Conservation (phyloP, 2,113 vertebrate species). For the Regulus satrapa region DNA sequence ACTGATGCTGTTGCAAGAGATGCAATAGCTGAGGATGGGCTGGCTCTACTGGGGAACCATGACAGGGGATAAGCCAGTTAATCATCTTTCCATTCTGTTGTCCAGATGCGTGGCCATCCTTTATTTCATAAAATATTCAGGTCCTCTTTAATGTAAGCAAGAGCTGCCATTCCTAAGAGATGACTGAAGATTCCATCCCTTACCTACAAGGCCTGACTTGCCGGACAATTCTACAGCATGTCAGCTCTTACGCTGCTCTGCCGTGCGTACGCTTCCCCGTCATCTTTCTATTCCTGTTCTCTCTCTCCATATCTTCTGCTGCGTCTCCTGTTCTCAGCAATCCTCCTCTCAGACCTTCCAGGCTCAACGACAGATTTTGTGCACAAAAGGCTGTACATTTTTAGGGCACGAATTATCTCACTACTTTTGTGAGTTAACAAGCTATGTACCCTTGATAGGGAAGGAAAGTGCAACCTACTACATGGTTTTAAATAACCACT, state of each 20-base stretch:
- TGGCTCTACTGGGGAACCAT: background rate
- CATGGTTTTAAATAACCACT: constrained; percentile 38
- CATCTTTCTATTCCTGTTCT: background rate
- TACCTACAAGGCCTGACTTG: background rate
- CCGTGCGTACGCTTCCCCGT: accelerated
- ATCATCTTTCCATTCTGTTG: background rate
- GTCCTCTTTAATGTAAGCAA: background rate
- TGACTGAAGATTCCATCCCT: background rate
- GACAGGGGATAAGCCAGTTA: background rate
- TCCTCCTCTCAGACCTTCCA: background rate
- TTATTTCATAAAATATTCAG: background rate
- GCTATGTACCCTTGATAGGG: background rate
- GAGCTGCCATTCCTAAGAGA: background rate
- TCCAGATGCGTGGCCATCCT: background rate
- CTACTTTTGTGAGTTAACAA: constrained; percentile 26
- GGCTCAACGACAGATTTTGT: background rate
- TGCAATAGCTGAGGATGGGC: background rate
- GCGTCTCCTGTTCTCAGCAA: background rate
- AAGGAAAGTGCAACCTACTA: constrained; percentile 21
- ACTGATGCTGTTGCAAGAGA: background rate
- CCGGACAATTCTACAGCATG: background rate
- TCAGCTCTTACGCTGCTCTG: background rate
- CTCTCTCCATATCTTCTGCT: background rate
- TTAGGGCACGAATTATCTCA: background rate
- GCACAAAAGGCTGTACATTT: constrained; percentile 3